Base-by-base conservation (phyloP, 2,888 invertebrate genomes). In the Lochmaea crataegi region DNA sequence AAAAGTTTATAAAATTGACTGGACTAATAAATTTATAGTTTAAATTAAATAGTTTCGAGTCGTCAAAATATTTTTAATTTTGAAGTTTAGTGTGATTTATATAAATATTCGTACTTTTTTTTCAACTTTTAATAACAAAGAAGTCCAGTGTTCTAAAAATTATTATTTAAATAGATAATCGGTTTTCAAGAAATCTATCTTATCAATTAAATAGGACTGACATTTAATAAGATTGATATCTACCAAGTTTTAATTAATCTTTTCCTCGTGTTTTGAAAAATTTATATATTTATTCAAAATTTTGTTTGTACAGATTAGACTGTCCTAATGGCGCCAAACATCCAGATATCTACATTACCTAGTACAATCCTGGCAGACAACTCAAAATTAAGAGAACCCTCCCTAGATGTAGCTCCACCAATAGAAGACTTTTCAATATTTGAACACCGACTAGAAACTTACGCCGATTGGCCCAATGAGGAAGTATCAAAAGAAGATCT, bases 401-500 rank as follows among this genome's bases (percentile, higher is more conserved):
- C 57, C 22, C 22, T 58, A 26, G 56, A 56, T 12, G 63, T 53
- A 14, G 10, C 16, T 22, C 4, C 63, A 11, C 9, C 66, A 63
- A 48, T 18, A 32, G 22, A 61, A 53, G 58, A 73, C 53, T 71
- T 51, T 42, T 48, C 65, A 61, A 51, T n/a, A 14, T 67, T 70
- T 12, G 77, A 93, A 84, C 89, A 89, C 41, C 89, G 94, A 73
- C 85, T 93, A 51, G 89, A 90, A 79, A 92, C 94, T 7, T 94
- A 90, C 84, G 88, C 87, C 63, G 84, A 87, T 77, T 96, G 95
- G 95, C 93, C 93, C 0, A 81, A 87, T 51, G 78, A 86, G 0
- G 91, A 90, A 80, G 87, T 94, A 66, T 86, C 89, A n/a, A 90
- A 92, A 0, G 87, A 88, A 61, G 88, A 88, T 58, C 88, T 96